Base-by-base conservation (phyloP, 2,797 vertebrate genomes). In the Apodemus agrarius region DNA sequence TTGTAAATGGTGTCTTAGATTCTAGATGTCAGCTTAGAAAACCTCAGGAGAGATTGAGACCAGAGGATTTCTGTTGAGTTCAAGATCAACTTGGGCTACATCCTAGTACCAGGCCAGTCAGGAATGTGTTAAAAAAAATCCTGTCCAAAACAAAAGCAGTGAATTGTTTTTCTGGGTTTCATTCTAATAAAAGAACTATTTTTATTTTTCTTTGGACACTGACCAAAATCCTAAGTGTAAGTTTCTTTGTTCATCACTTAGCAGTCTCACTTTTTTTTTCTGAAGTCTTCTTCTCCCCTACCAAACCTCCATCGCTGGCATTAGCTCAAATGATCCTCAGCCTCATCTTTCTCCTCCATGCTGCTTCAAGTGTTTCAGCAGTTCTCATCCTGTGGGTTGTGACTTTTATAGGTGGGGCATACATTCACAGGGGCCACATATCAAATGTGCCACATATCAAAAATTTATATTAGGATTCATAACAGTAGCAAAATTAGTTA, bases 1-100 rank as follows among this genome's bases (percentile, higher is more conserved):
- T 34, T 31, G 90, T 43, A 92, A 93, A 6, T 84, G 43, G 24
- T 69, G 26, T 75, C 76, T 92, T 93, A 94, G 49, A 54, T 79
- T 4, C 49, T 92, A 74, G 54, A 89, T 85, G 40, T 75, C 13
- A 72, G 37, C 31, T 75, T 85, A 72, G 63, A 75, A 81, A 34
- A 93, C 74, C 6, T 61, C 54, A 24, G 29, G 5, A 21, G 72
- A 61, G 29, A 17, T 21, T 43, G 54, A 78, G 54, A 40, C 52
- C 43, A 46, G 37, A 21, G 57, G 16, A 63, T n/a, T 78, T 13
- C 11, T 76, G 29, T n/a, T 63, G 40, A 63, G 13, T 63, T 78
- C 72, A 78, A 46, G 40, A 61, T 76, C 40, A 49, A 16, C 37
- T 40, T 61, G 12, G 26, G 19, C 29, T 89, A 75, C 26, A 59